Evolutionary conservation across 2,797 vertebrate genomes (phyloP), one percentile per base, ranked within the genome.

Genomic region (Saguinus oedipus): DNA sequence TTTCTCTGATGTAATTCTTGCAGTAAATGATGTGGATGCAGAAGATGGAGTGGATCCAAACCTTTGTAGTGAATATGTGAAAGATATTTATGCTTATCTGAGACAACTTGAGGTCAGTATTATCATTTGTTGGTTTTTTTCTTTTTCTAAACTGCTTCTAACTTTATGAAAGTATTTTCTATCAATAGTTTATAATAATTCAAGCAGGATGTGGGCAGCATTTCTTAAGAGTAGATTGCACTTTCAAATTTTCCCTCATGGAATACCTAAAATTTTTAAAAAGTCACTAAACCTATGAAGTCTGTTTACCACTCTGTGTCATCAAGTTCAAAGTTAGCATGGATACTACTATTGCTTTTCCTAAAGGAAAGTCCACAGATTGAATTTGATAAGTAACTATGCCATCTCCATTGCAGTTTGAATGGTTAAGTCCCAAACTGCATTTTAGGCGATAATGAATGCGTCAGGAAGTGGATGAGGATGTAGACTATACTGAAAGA

Each of bases 51-150:
- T 98, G 6, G 99, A 99, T 90, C 98, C 99, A 91, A 99, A 99
- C 98, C 98, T 99, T 88, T 99, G 99, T 97, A 99, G 99, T 80
- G 98, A 98, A 98, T 99, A 99, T 5, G 99, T 99, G 15, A 99
- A 99, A 79, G 99, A 99, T 44, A 99, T 99, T 97, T 99, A 99
- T 97, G 98, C 98, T 44, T 99, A 99, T 46, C 98, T 99, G 64
- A 97, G 98, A 44, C 95, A 99, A 0, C 98, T 99, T 26, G 99
- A 99, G 99, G 99, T 99, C 82, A 48, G 98, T 98, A 81, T n/a
- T 83, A 9, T 9, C 3, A 53, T 30, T 57, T 30, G 50, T 75
- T 64, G 14, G 88, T 27, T 46, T 46, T 88, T 42, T 81, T 70
- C 84, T 89, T 70, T 83, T 78, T 36, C 79, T 85, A 79, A 94